Evolutionary conservation across 2,888 invertebrate genomes (phyloP).

Genomic region (Hemistola chrysoprasaria): DNA sequence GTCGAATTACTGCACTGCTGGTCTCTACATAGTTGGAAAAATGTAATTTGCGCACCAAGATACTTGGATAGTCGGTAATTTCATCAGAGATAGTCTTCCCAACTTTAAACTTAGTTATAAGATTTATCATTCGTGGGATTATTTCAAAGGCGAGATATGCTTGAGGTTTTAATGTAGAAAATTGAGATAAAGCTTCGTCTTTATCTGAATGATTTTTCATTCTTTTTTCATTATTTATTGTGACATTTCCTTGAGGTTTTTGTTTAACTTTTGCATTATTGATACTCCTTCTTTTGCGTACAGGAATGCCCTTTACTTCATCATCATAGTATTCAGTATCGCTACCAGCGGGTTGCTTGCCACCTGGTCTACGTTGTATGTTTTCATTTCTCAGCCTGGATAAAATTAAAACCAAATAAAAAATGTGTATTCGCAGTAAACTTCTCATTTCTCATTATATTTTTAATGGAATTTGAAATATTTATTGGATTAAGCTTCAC

Average conservation of each 20-base stretch:
- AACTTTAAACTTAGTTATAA: constrained; percentile 8
- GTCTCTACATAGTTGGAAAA: constrained; percentile 7
- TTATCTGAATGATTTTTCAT: too few species aligned
- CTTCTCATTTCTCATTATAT: too few species aligned
- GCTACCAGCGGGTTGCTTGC: constrained; percentile 9
- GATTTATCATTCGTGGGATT: too few species aligned
- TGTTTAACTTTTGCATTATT: background rate
- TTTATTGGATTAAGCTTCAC: too few species aligned
- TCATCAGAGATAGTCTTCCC: constrained; percentile 13
- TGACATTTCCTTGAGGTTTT: too few species aligned
- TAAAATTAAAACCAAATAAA: too few species aligned
- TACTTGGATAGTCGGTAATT: constrained; percentile 10
- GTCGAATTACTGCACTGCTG: constrained; percentile 10
- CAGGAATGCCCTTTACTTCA: constrained; percentile 58
- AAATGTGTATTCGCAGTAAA: too few species aligned
- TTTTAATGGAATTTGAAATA: too few species aligned
- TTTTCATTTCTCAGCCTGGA: background rate
- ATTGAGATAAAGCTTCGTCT: too few species aligned
- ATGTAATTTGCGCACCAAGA: constrained; percentile 22
- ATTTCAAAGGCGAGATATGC: too few species aligned
- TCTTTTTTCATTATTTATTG: too few species aligned
- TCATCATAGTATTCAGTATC: constrained; percentile 58
- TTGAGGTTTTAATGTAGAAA: too few species aligned
- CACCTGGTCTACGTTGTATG: background rate
- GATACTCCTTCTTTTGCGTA: constrained; percentile 46